A percentile compares a stretch with the other conserved stretches of the same genome.
These are phyloP conservation scores for Cephalophus harveyi DNA, from an alignment of 2,113 vertebrate genomes.

Conservation along the genomic window DNA sequence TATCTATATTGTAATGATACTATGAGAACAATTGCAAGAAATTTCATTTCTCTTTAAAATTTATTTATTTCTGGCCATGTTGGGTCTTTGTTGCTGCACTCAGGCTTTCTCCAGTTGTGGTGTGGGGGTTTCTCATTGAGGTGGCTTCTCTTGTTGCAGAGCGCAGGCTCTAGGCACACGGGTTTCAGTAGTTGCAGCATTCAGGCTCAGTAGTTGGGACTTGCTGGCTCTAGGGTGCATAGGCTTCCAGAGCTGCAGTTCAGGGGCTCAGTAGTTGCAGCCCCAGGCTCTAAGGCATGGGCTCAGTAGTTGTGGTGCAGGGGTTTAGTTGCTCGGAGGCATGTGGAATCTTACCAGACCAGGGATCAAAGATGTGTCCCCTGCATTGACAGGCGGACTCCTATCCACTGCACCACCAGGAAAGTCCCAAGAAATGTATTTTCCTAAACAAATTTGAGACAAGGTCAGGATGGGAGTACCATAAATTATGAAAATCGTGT, in stretches of 20 bases:
- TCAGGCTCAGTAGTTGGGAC: neutral
- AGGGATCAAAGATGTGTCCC: neutral
- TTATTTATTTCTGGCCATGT: neutral
- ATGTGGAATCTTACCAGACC: neutral
- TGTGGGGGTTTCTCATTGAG: neutral
- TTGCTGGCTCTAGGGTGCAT: neutral
- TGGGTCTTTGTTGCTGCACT: neutral
- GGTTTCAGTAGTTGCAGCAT: neutral
- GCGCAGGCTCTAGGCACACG: neutral
- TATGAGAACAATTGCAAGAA: neutral
- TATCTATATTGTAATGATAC: no score
- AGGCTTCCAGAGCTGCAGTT: neutral
- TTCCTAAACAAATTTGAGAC: conserved; percentile 46
- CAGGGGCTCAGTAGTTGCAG: neutral
- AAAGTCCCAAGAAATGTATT: neutral
- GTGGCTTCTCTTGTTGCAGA: neutral
- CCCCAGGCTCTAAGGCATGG: neutral
- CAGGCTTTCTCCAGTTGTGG: neutral
- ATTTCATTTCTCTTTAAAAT: neutral
- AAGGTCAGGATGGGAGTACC: neutral
- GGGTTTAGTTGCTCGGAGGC: neutral
- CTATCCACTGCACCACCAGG: neutral
- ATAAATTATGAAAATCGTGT: conserved; percentile 49
- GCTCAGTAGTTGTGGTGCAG: neutral
- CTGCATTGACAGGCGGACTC: neutral